These are phyloP conservation scores for Xiphias gladius DNA, from an alignment of 2,113 vertebrate species.

Conservation along the genomic window DNA sequence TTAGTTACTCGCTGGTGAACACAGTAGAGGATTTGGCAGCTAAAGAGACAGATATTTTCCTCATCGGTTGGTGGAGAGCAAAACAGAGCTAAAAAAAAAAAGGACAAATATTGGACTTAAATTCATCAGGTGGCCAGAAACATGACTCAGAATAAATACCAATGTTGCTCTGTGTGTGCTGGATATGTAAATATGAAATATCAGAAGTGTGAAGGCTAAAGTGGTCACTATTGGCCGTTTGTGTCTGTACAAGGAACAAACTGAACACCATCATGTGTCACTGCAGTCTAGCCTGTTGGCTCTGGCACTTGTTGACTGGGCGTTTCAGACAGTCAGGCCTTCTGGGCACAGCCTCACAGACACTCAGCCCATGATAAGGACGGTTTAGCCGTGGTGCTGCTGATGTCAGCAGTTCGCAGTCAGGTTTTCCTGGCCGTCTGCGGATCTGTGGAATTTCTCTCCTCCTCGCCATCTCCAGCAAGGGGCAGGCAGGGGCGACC, in stretches of 20 bases:
- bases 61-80: background rate
- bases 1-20: background rate
- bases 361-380: slow-evolving; percentile 51
- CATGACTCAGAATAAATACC: background rate
- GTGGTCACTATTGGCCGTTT: background rate
- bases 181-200: background rate
- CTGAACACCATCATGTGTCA: slow-evolving; percentile 19
- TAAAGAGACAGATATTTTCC: background rate
- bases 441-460: slow-evolving; percentile 82
- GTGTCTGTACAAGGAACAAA: slow-evolving; percentile 22
- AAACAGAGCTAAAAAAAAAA: background rate
- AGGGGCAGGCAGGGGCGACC: slow-evolving; percentile 17
- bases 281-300: slow-evolving; percentile 59
- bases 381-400: slow-evolving; percentile 50
- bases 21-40: background rate
- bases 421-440: slow-evolving; percentile 65
- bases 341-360: slow-evolving; percentile 55
- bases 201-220: background rate
- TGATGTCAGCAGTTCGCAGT: slow-evolving; percentile 75
- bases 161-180: background rate
- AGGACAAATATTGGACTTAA: background rate
- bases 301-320: slow-evolving; percentile 59
- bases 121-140: background rate
- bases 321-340: slow-evolving; percentile 63
- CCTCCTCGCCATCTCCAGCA: slow-evolving; percentile 69